phyloP scores from a whole-genome alignment of 2,797 vertebrate genomes.

The Oreonectes daqikongensis region DNA sequence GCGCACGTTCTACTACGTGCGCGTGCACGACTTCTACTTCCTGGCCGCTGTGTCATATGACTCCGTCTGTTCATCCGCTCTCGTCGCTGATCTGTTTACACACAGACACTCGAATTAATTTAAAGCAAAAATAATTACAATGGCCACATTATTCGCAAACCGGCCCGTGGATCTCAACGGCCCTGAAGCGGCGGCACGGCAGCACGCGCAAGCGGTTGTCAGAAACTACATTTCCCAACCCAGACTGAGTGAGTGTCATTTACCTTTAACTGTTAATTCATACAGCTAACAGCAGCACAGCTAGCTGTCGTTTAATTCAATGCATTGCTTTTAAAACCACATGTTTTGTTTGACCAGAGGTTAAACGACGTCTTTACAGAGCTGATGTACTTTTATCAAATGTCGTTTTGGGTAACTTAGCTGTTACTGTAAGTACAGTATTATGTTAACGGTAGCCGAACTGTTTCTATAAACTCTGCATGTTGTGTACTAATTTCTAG shows the following conservation, averaged over 20 bases:
- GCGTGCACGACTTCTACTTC: conserved; percentile 23
- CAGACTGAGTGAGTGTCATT: conserved; percentile 75
- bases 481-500: background rate
- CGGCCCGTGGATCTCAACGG: conserved; percentile 75
- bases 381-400: background rate
- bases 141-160: conserved; percentile 77
- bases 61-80: conserved; percentile 45
- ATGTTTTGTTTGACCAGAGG: background rate
- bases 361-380: background rate
- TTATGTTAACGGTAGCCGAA: background rate
- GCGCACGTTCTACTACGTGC: conserved; percentile 12
- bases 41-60: conserved; percentile 64
- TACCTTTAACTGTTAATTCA: conserved; percentile 22
- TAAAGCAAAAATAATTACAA: conserved; percentile 48
- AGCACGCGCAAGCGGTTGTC: conserved; percentile 79
- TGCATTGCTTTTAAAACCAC: background rate
- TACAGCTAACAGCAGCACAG: background rate
- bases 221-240: conserved; percentile 85
- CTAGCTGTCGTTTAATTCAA: background rate
- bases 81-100: conserved; percentile 28
- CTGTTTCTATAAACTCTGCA: background rate
- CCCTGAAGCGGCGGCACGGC: conserved; percentile 72
- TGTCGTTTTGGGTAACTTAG: background rate
- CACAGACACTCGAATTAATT: background rate
- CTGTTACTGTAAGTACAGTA: background rate